These are phyloP conservation scores for Cynopterus brachyotis DNA, from an alignment of 2,113 vertebrate genomes.

Conservation along the genomic window DNA sequence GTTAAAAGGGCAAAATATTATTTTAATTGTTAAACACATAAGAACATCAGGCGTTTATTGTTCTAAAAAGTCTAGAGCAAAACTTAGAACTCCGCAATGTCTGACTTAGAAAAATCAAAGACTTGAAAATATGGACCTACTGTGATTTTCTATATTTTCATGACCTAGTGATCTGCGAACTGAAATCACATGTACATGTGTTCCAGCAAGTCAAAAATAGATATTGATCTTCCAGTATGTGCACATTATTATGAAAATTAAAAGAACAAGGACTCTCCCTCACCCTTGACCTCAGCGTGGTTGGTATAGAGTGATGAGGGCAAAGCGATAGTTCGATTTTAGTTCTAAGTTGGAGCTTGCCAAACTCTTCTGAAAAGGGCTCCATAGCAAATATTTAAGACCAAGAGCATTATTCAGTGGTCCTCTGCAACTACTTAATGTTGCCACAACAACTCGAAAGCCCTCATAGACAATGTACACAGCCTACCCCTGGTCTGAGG, in stretches of 20 bases:
- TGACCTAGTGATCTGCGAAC: neutral
- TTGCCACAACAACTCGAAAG: no score
- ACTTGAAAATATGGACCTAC: neutral
- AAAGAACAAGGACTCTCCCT: neutral
- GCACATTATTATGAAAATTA: neutral
- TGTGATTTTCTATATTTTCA: neutral
- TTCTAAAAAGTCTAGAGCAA: neutral
- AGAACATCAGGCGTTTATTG: neutral
- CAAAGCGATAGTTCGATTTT: neutral
- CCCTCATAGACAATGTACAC: accelerated
- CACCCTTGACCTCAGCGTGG: neutral
- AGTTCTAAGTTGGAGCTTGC: neutral
- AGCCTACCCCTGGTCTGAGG: neutral
- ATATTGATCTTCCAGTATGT: neutral
- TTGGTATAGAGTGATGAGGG: no score
- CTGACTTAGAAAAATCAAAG: neutral
- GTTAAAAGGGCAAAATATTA: neutral
- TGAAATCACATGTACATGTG: neutral
- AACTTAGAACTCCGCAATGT: neutral
- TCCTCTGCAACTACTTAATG: neutral
- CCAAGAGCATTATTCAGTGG: no score
- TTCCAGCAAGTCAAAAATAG: neutral
- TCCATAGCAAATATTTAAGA: neutral
- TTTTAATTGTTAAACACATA: neutral
- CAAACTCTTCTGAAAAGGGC: neutral